These are phyloP conservation scores for Menura novaehollandiae DNA, from an alignment of 2,113 vertebrate genomes.

Conservation along the genomic window DNA sequence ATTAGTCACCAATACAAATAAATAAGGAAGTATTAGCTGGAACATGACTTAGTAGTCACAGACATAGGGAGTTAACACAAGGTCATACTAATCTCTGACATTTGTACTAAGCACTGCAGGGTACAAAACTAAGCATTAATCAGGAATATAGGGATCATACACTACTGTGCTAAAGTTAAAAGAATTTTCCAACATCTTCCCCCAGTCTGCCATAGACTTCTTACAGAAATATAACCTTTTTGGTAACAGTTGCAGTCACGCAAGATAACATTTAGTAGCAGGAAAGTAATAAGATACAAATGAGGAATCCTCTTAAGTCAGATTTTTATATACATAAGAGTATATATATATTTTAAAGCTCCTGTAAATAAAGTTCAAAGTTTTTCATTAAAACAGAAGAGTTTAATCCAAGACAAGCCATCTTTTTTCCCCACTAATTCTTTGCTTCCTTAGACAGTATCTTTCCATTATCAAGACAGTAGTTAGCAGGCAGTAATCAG, in stretches of 20 bases:
- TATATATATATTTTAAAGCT: not conserved
- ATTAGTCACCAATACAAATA: not conserved
- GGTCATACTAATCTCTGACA: not conserved
- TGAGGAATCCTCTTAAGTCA: not conserved
- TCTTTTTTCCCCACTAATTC: not conserved
- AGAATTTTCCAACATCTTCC: not conserved
- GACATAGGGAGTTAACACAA: not conserved
- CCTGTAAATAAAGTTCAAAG: not conserved
- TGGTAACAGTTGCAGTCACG: not conserved
- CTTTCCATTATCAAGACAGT: not conserved
- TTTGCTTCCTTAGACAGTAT: not conserved
- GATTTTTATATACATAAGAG: not conserved
- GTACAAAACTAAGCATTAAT: not conserved
- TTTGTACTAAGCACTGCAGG: not conserved
- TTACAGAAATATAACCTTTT: not conserved
- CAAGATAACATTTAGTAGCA: not conserved
- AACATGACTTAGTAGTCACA: not conserved
- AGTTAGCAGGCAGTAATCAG: not conserved
- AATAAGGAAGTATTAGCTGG: not conserved
- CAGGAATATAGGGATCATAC: not conserved
- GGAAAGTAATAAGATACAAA: not conserved
- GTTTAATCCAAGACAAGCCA: not conserved
- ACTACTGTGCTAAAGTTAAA: not conserved
- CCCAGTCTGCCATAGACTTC: not conserved
- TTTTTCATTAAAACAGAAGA: not conserved